Conservation (phyloP, 1,140 invertebrate genomes). For the Episyrphus balteatus region DNA sequence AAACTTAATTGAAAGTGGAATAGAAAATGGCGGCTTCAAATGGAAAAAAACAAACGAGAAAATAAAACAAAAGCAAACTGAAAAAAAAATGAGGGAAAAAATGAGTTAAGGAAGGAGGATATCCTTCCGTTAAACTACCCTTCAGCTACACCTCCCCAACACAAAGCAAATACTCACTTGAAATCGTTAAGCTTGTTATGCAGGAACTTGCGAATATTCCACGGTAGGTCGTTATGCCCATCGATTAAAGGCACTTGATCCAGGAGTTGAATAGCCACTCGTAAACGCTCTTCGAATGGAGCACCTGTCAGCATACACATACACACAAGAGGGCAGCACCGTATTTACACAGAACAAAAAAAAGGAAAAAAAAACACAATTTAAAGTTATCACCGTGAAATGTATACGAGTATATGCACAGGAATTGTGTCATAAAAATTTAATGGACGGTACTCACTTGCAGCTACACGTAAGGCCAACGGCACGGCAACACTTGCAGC, state of each 20-base stretch:
- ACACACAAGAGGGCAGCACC: not conserved
- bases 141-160: too few relatives aligned
- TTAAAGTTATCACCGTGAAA: too few relatives aligned
- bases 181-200: conserved; percentile 77
- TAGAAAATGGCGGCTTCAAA: not conserved
- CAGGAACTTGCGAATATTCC: conserved; percentile 77
- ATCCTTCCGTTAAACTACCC: too few relatives aligned
- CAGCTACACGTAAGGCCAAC: conserved; percentile 49
- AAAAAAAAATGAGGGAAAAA: too few relatives aligned
- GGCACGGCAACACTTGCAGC: conserved; percentile 55
- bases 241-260: conserved; percentile 54
- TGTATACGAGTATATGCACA: too few relatives aligned
- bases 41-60: not conserved
- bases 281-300: conserved; percentile 50
- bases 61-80: too few relatives aligned
- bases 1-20: not conserved
- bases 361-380: not conserved
- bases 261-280: conserved; percentile 47
- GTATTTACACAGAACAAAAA: conserved; percentile 3
- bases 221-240: conserved; percentile 85
- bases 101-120: too few relatives aligned
- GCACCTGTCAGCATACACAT: conserved; percentile 31
- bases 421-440: too few relatives aligned
- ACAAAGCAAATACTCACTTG: conserved; percentile 40
- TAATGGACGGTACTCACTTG: conserved; percentile 31